These are phyloP conservation scores for Taphrorychus bicolor DNA, from an alignment of 2,888 invertebrate species.

Conservation along the genomic window DNA sequence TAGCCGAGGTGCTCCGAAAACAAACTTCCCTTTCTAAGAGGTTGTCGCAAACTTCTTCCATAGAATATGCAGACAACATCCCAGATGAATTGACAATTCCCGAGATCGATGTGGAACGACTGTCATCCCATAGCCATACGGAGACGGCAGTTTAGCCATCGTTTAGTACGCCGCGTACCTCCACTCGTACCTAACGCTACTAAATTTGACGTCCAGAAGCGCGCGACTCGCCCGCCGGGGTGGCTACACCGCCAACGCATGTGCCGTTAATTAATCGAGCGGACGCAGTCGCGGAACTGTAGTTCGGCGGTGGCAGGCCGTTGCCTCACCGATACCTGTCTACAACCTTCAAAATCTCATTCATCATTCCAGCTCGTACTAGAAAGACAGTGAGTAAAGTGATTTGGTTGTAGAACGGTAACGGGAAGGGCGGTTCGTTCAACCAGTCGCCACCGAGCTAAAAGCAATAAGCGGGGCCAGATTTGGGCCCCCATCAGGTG, in stretches of 20 bases:
- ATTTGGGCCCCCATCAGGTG: constrained; percentile 35
- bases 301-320: constrained; percentile 32
- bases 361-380: constrained; percentile 27
- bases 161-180: constrained; percentile 41
- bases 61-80: constrained; percentile 90
- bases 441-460: constrained; percentile 35
- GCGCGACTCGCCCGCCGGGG: constrained; percentile 50
- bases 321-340: constrained; percentile 24
- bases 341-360: constrained; percentile 20
- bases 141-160: constrained; percentile 86
- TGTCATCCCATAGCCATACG: constrained; percentile 92
- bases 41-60: constrained; percentile 89
- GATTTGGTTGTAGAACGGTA: constrained; percentile 26
- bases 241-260: constrained; percentile 15
- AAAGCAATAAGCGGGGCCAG: constrained; percentile 39
- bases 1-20: constrained; percentile 92
- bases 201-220: constrained; percentile 32
- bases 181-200: constrained; percentile 37
- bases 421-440: constrained; percentile 19
- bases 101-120: constrained; percentile 91
- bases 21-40: constrained; percentile 92
- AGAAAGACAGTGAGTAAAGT: background rate
- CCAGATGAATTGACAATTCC: constrained; percentile 88
- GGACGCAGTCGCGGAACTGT: constrained; percentile 29
- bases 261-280: constrained; percentile 25